Base-by-base conservation (phyloP, 2,888 invertebrate genomes). In the Chymomyza amoena region DNA sequence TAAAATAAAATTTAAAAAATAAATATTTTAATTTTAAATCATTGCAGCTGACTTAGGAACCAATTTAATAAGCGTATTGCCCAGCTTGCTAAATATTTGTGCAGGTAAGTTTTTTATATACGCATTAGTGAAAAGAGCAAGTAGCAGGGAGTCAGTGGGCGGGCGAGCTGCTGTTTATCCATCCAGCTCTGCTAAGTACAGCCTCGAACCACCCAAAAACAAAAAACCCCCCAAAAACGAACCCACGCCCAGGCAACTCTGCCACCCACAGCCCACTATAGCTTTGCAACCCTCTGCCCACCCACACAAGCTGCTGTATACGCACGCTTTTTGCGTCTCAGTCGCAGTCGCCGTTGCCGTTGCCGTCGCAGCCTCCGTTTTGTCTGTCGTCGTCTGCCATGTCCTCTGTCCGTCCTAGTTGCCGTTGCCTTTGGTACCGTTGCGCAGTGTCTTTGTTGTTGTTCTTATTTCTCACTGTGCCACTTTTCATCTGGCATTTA, bases 241-340 rank as follows among this genome's bases (percentile, higher is more conserved):
- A 52, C 76, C 80, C 71, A 78, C 66, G 71, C 69, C 78, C 71
- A 56, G 20, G 62, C 68, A 76, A 45, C 73, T 59, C 61, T 66
- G 70, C 61, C 61, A 65, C 52, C 69, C 50, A 61, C 20, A 45
- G 13, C 61, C 61, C 64, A 50, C 69, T 39, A 61, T 16, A 45
- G 13, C 13, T 45, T 45, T 10, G 39, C 39, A 45, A 45, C 39
- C 39, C 39, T 45, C 3, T 10, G 16, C 28, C 9, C 3, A 10
- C 51, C 59, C 64, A 39, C 61, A 52, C 9, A 32, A 32, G 72
- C 71, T 79, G 77, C 73, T 87, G 80, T 45, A 78, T 75, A 85
- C 83, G 83, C 82, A 73, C 72, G 73, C 85, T 87, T 83, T 74
- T 83, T 83, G 83, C 85, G 82, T 80, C 70, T 73, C 68, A 69